Evolutionary conservation across 2,888 invertebrate species (phyloP).

Genomic region (Ectobius pallidus): DNA sequence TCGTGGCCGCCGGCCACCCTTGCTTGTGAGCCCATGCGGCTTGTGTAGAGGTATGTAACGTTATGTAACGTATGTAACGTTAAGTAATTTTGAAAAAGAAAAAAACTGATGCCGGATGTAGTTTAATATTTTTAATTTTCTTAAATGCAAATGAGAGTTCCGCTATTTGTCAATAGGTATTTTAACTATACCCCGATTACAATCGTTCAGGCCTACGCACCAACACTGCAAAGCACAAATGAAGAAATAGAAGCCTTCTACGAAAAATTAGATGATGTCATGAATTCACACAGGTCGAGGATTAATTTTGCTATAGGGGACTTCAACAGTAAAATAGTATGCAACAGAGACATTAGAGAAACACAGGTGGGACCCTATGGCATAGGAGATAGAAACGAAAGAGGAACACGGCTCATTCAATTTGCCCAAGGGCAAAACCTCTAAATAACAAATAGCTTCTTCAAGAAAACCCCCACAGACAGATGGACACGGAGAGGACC

Average conservation of each 20-base stretch:
- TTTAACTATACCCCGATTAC: not conserved
- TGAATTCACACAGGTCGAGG: not conserved
- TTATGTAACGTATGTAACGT: too few species aligned
- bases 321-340: not conserved
- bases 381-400: not conserved
- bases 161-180: too few species aligned
- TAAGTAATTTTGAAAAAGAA: too few species aligned
- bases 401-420: not conserved
- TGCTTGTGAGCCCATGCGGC: too few species aligned
- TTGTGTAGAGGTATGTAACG: too few species aligned
- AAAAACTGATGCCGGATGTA: too few species aligned
- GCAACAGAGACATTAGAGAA: not conserved
- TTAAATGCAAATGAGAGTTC: too few species aligned
- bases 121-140: too few species aligned
- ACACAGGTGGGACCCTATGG: not conserved
- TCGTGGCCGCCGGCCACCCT: too few species aligned
- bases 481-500: not conserved
- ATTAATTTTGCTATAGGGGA: constrained; percentile 4
- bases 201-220: not conserved
- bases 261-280: not conserved
- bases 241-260: not conserved
- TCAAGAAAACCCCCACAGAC: not conserved
- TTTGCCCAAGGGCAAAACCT: not conserved
- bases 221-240: not conserved
- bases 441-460: not conserved